phyloP scores from a whole-genome alignment of 2,888 invertebrate species.

The Andrena bucephala region DNA sequence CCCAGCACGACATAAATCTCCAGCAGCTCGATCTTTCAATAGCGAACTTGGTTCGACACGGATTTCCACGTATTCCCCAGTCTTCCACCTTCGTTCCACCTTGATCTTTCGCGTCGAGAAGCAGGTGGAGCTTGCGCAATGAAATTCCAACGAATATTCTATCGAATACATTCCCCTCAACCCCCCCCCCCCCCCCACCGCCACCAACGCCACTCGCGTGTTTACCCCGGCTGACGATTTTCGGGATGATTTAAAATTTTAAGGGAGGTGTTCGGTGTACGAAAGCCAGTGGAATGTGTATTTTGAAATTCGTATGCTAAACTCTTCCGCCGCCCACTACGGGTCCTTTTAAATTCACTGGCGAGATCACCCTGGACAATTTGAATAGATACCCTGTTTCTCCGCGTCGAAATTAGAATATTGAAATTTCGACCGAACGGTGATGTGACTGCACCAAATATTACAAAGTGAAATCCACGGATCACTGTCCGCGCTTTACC shows the following conservation, averaged over 20 bases:
- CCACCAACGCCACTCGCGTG: too few species aligned
- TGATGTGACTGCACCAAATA: conserved; percentile 60
- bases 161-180: neutral
- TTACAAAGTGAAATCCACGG: conserved; percentile 80
- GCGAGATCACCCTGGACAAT: conserved; percentile 51
- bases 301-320: neutral
- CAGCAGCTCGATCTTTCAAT: conserved; percentile 77
- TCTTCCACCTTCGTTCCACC: conserved; percentile 46
- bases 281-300: neutral
- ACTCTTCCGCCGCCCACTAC: conserved; percentile 26
- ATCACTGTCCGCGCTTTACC: conserved; percentile 74
- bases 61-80: conserved; percentile 73
- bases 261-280: too few species aligned
- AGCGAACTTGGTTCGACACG: conserved; percentile 65
- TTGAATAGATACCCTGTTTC: conserved; percentile 77
- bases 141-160: conserved; percentile 48
- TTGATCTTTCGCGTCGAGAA: conserved; percentile 52
- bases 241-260: neutral
- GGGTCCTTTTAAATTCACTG: conserved; percentile 29
- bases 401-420: conserved; percentile 77
- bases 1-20: conserved; percentile 79
- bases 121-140: conserved; percentile 55
- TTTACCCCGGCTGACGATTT: neutral
- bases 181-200: too few species aligned
- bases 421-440: conserved; percentile 72